A percentile compares a stretch with the other conserved stretches of the same genome.
Conservation (phyloP, 2,113 vertebrate genomes). For the Phoxinus phoxinus region DNA sequence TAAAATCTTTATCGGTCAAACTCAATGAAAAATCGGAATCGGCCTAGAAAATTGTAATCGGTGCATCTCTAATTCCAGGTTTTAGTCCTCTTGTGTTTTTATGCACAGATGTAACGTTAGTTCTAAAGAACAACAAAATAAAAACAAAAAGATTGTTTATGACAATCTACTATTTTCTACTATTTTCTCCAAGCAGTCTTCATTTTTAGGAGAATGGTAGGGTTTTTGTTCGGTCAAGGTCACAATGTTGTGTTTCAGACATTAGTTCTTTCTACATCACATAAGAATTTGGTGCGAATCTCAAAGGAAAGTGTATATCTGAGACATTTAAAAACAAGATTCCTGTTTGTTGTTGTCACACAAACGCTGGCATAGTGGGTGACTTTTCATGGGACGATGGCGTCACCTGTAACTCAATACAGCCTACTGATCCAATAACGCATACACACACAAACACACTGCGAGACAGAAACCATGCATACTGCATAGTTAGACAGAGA, state of each 20-base stretch:
- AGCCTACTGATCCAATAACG: background rate
- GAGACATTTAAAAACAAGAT: background rate
- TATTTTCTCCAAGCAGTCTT: background rate
- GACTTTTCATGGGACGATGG: slow-evolving; percentile 26
- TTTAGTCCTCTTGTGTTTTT: background rate
- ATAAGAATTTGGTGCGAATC: background rate
- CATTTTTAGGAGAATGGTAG: background rate
- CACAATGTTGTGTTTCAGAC: background rate
- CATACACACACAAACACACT: background rate
- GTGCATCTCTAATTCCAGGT: too few relatives aligned
- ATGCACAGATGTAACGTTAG: background rate
- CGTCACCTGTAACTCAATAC: slow-evolving; percentile 44
- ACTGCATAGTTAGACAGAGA: slow-evolving; percentile 23
- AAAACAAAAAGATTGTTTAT: background rate
- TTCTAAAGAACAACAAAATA: background rate
- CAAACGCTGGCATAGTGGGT: background rate
- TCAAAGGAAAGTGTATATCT: background rate
- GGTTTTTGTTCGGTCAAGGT: background rate
- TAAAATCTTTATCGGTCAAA: too few relatives aligned
- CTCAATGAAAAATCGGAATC: too few relatives aligned
- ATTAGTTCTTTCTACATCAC: background rate
- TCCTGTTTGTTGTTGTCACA: slow-evolving; percentile 20
- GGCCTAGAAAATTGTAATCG: too few relatives aligned
- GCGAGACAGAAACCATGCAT: slow-evolving; percentile 14
- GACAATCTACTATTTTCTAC: background rate